Percentiles rank a stretch among this genome's conserved stretches.
These are phyloP conservation scores for Oostethus manadensis DNA, from an alignment of 2,113 vertebrate genomes.

Conservation along the genomic window DNA sequence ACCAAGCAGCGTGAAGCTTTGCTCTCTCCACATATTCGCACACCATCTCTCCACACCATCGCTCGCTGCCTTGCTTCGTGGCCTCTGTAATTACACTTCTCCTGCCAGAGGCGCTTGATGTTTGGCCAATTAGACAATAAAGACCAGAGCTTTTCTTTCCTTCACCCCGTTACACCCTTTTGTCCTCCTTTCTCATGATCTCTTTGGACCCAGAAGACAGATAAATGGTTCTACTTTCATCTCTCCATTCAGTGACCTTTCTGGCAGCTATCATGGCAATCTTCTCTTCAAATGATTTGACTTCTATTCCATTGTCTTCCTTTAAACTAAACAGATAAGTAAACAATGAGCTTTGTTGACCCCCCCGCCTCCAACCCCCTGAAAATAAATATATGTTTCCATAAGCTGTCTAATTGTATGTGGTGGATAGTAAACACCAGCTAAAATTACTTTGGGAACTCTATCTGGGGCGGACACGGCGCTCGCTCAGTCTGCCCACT, in stretches of 20 bases:
- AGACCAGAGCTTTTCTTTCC: constrained; percentile 46
- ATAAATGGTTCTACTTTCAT: constrained; percentile 8
- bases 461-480: constrained; percentile 46
- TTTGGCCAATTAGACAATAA: constrained; percentile 67
- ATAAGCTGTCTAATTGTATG: constrained; percentile 58
- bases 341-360: background rate
- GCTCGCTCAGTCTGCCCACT: constrained; percentile 31
- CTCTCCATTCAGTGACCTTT: constrained; percentile 9
- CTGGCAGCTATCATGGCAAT: background rate
- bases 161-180: constrained; percentile 41
- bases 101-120: constrained; percentile 54
- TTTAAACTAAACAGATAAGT: background rate
- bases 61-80: constrained; percentile 18
- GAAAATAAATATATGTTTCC: constrained; percentile 57
- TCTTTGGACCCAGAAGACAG: constrained; percentile 23
- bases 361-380: constrained; percentile 4
- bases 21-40: constrained; percentile 3
- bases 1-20: constrained; percentile 12
- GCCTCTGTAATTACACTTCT: constrained; percentile 60
- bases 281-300: background rate
- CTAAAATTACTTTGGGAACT: constrained; percentile 66
- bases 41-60: constrained; percentile 18
- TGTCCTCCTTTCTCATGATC: constrained; percentile 20
- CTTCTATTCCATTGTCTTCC: constrained; percentile 6
- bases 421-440: constrained; percentile 57